Base-by-base conservation (phyloP, 2,797 vertebrate genomes). In the Petrocephalus sullivani region DNA sequence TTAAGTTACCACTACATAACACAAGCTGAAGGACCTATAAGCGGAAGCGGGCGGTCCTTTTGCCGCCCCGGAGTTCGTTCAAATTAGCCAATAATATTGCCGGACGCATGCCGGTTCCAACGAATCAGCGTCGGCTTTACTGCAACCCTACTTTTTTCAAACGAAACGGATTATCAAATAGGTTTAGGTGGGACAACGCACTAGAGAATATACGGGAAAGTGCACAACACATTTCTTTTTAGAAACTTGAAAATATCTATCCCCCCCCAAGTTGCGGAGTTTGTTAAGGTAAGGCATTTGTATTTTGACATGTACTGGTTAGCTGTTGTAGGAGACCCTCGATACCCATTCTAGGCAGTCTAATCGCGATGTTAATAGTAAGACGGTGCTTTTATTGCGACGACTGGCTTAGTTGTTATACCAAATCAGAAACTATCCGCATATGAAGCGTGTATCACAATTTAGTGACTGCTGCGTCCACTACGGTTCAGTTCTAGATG, bases 71-170 rank as follows among this genome's bases (percentile, higher is more conserved):
- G 23, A 56, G 23, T 82, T 14, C 3, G 53, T 88, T 88, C 81
- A 88, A 88, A 88, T 19, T 84, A 61, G 9, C 87, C 87, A 88
- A 67, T 88, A 82, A 85, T 6, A n/a, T 12, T 28, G 14, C 41
- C 54, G 78, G 64, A 51, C 58, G 14, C 57, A n/a, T 56, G 37
- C 9, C 28, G n/a, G 12, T 2, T 84, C 61, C n/a, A 88, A 71
- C 88, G 49, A 88, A 88, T 88, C 49, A 88, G 60, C 21, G 61
- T 16, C 49, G 46, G 6, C 21, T 23, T 85, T 85, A 67, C 60
- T 88, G 60, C 2, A 16, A 37, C 28, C 14, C 58, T 37, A 49
- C 37, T 61, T 64, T 84, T 88, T 88, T 88, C 81, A 88, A 88
- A 88, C 46, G 58, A 85, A 56, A 71, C 53, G 71, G 75, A 83